Conservation (phyloP, 35 echinoderm and acorn worm genomes). For the Ophiothrix spiculata region DNA sequence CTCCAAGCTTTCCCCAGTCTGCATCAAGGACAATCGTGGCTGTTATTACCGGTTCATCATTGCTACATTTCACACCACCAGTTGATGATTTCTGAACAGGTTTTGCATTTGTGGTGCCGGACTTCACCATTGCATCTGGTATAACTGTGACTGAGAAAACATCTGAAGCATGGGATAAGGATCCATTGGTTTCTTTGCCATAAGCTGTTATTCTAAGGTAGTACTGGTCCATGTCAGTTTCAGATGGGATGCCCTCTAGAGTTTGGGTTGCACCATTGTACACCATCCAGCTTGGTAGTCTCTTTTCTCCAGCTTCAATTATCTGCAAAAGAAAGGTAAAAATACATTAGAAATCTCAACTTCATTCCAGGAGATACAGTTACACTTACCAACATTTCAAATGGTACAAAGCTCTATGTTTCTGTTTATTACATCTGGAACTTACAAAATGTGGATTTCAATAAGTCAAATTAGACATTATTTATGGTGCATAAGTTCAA, state of each 20-base stretch:
- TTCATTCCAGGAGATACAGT: too few relatives aligned
- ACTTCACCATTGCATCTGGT: background rate
- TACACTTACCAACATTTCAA: too few relatives aligned
- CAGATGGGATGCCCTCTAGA: conserved; percentile 85
- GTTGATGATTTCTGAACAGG: conserved; percentile 21
- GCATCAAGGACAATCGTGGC: conserved; percentile 98
- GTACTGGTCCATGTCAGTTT: conserved; percentile 84
- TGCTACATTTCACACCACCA: conserved; percentile 52
- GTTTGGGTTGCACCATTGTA: conserved; percentile 51
- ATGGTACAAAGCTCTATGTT: too few relatives aligned
- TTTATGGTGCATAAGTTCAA: too few relatives aligned
- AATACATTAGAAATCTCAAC: conserved; percentile 19
- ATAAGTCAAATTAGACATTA: too few relatives aligned
- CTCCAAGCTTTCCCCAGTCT: conserved; percentile 67
- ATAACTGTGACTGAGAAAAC: conserved; percentile 71
- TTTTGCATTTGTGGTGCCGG: background rate
- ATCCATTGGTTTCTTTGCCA: conserved; percentile 63
- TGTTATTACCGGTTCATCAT: conserved; percentile 55
- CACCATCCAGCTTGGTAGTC: conserved; percentile 77
- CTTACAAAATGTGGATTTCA: too few relatives aligned
- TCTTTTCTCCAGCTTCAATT: conserved; percentile 66
- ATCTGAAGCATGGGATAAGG: conserved; percentile 53
- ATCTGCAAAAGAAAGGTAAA: conserved; percentile 60
- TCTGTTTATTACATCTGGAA: too few relatives aligned
- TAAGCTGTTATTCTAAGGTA: conserved; percentile 82